Percentiles rank a stretch among this genome's conserved stretches.
phyloP scores from a whole-genome alignment of 2,113 vertebrate species.

The Nannobrachium achirus region DNA sequence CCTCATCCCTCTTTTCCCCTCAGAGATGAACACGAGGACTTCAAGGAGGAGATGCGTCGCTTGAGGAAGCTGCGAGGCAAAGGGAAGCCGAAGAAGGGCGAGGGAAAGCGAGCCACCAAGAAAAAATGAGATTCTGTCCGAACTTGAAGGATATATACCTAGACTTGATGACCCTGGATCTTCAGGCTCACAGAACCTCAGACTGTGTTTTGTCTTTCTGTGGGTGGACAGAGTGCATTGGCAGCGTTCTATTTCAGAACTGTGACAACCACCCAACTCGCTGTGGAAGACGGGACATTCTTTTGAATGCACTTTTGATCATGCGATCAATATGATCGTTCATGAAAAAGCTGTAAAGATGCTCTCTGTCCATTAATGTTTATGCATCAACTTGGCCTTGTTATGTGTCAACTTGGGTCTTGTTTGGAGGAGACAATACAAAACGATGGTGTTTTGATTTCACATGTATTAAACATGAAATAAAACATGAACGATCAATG shows the following conservation, averaged over 20 bases:
- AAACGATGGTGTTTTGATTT: too few species aligned
- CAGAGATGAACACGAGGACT: constrained; percentile 97
- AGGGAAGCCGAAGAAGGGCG: constrained; percentile 92
- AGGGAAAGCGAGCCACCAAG: constrained; percentile 91
- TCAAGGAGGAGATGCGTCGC: constrained; percentile 92
- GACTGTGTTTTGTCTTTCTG: background rate
- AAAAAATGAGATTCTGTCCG: constrained; percentile 82
- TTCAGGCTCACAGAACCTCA: background rate
- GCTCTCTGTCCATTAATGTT: too few species aligned
- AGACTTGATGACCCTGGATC: background rate
- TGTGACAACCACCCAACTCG: background rate
- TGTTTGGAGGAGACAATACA: too few species aligned
- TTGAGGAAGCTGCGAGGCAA: constrained; percentile 93
- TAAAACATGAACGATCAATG: too few species aligned
- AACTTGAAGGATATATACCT: too few species aligned
- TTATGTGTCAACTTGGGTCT: too few species aligned
- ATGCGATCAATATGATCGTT: too few species aligned
- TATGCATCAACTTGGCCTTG: too few species aligned
- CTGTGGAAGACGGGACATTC: constrained; percentile 1
- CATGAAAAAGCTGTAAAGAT: too few species aligned
- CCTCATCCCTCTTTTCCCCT: constrained; percentile 2
- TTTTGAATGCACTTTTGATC: background rate
- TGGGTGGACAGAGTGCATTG: background rate
- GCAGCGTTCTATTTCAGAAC: background rate
- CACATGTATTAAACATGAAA: too few species aligned